A percentile compares a stretch with the other conserved stretches of the same genome.
Conservation (phyloP, 1,140 invertebrate species). For the Battus philenor region DNA sequence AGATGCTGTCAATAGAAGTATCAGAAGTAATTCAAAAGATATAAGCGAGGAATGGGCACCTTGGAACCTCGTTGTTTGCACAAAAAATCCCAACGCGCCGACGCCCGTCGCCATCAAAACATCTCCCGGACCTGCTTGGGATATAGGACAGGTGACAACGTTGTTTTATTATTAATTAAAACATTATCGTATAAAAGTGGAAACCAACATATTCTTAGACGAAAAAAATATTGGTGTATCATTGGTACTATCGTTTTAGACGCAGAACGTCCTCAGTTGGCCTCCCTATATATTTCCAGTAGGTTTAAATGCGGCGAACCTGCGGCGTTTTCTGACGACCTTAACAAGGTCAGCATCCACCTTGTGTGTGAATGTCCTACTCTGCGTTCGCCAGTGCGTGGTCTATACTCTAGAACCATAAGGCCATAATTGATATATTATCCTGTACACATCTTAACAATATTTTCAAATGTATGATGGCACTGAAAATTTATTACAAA, state of each 20-base stretch:
- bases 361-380: no score
- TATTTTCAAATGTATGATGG: not conserved
- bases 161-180: not conserved
- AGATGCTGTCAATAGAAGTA: slow-evolving; percentile 30
- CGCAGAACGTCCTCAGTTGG: no score
- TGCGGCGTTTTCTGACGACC: no score
- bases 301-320: no score
- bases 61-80: slow-evolving; percentile 46
- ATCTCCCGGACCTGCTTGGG: slow-evolving; percentile 57
- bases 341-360: no score
- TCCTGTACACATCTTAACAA: no score
- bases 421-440: not conserved
- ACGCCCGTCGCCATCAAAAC: slow-evolving; percentile 52
- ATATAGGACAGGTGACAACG: slow-evolving; percentile 49
- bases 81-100: slow-evolving; percentile 54
- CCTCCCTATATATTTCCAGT: no score
- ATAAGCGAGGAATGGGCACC: slow-evolving; percentile 56
- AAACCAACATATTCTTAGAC: no score
- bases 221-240: no score
- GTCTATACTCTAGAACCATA: not conserved
- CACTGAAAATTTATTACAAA: not conserved
- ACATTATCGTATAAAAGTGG: no score
- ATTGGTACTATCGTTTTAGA: no score
- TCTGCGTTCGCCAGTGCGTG: no score
- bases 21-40: slow-evolving; percentile 31